phyloP scores from a whole-genome alignment of 1,140 invertebrate genomes.

The Sarcophaga peregrina region DNA sequence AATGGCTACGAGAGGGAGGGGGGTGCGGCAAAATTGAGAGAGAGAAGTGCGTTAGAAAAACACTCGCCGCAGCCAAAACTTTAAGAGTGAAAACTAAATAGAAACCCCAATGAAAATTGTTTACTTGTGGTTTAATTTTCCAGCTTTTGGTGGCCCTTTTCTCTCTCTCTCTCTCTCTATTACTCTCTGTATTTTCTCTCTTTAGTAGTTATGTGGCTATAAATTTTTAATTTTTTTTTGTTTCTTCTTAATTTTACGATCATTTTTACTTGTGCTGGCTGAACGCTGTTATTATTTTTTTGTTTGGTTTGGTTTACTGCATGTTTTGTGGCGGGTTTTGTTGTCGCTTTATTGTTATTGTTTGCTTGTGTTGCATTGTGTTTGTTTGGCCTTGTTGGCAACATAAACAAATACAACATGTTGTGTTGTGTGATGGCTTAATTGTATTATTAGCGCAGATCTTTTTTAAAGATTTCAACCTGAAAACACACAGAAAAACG shows the following conservation, averaged over 20 bases:
- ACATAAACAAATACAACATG: background rate
- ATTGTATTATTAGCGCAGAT: constrained; percentile 20
- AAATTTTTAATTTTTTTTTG: background rate
- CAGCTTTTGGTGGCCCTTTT: background rate
- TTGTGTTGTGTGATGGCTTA: background rate
- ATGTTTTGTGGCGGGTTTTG: constrained; percentile 1
- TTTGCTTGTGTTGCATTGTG: background rate
- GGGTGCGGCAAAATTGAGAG: no score
- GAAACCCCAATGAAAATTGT: constrained; percentile 2
- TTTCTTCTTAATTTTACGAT: background rate
- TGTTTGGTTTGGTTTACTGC: background rate
- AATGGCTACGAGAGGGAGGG: background rate
- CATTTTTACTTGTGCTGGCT: no score
- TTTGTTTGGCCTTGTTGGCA: background rate
- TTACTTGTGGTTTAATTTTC: background rate
- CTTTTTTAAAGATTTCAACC: constrained; percentile 1
- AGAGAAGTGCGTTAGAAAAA: background rate
- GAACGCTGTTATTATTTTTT: no score
- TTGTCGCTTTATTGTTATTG: background rate
- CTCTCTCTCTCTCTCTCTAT: no score
- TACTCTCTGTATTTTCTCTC: no score
- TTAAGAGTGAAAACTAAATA: background rate
- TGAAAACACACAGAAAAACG: background rate
- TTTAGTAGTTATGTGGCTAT: background rate
- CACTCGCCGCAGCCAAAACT: background rate